Base-by-base conservation (phyloP, 2,797 vertebrate species). In the Lophotriccus pileatus region DNA sequence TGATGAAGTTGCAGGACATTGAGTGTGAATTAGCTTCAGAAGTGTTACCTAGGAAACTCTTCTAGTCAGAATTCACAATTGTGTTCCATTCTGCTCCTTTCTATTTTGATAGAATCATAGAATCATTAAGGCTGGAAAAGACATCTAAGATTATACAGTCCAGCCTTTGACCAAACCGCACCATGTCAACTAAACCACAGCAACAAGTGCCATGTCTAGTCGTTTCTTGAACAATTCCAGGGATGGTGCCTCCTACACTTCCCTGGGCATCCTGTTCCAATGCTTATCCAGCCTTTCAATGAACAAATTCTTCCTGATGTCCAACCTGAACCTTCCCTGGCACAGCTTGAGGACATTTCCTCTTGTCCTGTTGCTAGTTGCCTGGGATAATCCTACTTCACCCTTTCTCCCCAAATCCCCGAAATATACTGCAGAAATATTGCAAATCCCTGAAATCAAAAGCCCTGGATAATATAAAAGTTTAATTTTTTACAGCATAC, bases 1-100 rank as follows among this genome's bases (percentile, higher is more conserved):
- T 79, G 0, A 56, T 70, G 67, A 94, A 87, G 19, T 34, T 87
- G 41, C 44, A 87, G 87, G 89, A 94, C 68, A 79, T 0, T 62
- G 47, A 76, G 50, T 63, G 39, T 73, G 78, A 69, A 84, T 76
- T 63, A 79, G 8, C 23, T 87, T 89, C 69, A 80, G 21, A 91
- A 84, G 1, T 67, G 70, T 74, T 93, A 67, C 70, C 68, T 55
- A 85, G 72, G 63, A 89, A 92, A 89, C 56, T 63, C 37, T 63
- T 95, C 32, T 46, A 56, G 23, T 84, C 56, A 77, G 64, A 90
- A 89, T 80, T 89, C 12, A 15, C n/a, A 76, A 30, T 84, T 59
- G 12, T 56, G 12, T 56, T 85, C 30, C 4, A 18, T 89, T 87
- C n/a, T 84, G 5, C 7, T 93, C 23, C 25, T 88, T 88, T 84